Evolutionary conservation across 2,797 vertebrate genomes (phyloP).

Genomic region (Myoxocephalus aenaeus): DNA sequence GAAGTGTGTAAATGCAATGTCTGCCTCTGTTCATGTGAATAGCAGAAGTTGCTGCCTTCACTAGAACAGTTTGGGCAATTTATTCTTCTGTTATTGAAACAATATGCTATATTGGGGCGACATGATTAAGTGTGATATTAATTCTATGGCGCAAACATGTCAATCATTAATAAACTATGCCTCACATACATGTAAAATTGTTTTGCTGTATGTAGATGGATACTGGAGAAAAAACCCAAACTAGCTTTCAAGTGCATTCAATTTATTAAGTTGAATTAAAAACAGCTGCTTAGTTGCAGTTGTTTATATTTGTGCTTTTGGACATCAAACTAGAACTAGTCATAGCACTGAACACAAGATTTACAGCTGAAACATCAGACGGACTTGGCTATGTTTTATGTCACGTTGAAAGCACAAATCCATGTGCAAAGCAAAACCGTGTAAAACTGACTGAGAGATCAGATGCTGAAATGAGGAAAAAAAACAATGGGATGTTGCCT

Average conservation of each 20-base stretch:
- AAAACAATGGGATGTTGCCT: neutral
- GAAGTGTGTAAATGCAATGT: neutral
- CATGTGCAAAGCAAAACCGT: neutral
- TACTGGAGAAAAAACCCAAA: neutral
- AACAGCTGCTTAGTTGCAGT: conserved; percentile 17
- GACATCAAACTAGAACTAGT: neutral
- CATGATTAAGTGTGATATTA: conserved; percentile 11
- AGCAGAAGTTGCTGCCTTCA: conserved; percentile 5
- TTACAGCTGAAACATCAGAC: neutral
- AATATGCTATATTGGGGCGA: neutral
- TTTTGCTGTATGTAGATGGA: conserved; percentile 4
- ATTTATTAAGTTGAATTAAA: conserved; percentile 14
- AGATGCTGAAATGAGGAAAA: neutral
- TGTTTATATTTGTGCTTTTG: conserved; percentile 2
- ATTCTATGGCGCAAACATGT: conserved; percentile 12
- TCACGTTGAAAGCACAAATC: neutral
- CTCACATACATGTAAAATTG: conserved; percentile 8
- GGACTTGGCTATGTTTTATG: neutral
- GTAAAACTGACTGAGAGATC: neutral
- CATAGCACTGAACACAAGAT: neutral
- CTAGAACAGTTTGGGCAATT: neutral
- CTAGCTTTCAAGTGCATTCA: neutral
- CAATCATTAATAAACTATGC: conserved; percentile 20
- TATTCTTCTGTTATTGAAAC: conserved; percentile 13
- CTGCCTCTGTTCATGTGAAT: neutral